Evolutionary conservation across 2,888 invertebrate genomes (phyloP), one percentile per base, ranked within the genome.

Genomic region (Machimus rusticus): DNA sequence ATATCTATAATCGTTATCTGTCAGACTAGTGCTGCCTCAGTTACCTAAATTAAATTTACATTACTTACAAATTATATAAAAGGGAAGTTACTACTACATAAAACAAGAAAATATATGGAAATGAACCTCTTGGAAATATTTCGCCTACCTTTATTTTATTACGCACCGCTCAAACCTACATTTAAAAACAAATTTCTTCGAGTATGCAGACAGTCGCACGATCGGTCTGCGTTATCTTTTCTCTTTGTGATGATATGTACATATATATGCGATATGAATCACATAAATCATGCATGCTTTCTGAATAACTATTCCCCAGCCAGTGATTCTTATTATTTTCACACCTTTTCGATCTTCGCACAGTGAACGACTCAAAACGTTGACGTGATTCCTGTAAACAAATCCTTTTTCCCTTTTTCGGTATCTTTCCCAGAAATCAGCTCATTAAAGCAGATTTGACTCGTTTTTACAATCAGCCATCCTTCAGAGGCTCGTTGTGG

Each of bases 371-470:
- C 28, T 66, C 66, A 66, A 66, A 66, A 66, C 66, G 66, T 14
- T 66, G 66, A 66, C 14, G 23, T 66, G 66, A 66, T 28, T 86
- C 28, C 66, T 86, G 78, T 87, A 87, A 87, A 51, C 81, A 87
- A 87, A 87, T 87, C 87, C 87, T 74, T 87, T 74, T 66, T 43
- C 37, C 79, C 81, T 74, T 87, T 74, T 82, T 88, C 88, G 78
- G 89, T 90, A 90, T 90, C 90, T 89, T 89, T 89, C 89, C 88
- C 86, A 89, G 89, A 90, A 89, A 90, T 90, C 90, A 89, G 89
- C 89, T 90, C 89, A 90, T 90, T 90, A 90, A 90, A 90, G 89
- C 89, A 89, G 89, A 89, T 89, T 90, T 90, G 89, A 89, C 89
- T 89, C 89, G 89, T 89, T 88, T 79, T 89, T 87, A 88, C 89